These are phyloP conservation scores for Microplitis manilae DNA, from an alignment of 2,888 invertebrate genomes.

Conservation along the genomic window DNA sequence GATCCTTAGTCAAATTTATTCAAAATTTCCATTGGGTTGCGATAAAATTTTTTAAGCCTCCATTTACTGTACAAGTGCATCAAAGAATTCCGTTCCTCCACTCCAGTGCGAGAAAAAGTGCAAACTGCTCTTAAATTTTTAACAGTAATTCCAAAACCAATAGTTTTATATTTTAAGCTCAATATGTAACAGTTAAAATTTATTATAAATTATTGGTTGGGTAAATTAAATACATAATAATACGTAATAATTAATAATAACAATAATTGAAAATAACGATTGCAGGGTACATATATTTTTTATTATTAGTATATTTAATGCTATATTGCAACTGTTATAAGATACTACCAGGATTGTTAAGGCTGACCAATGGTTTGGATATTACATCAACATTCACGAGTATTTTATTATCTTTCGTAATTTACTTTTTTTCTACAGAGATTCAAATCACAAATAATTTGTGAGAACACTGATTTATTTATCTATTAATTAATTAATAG, in stretches of 20 bases:
- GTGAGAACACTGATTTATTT: not conserved
- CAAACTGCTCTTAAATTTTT: too few species aligned
- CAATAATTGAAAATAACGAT: constrained; percentile 25
- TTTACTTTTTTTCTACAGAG: constrained; percentile 29
- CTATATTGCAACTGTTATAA: constrained; percentile 56
- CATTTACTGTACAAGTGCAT: too few species aligned
- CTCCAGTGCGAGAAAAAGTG: too few species aligned
- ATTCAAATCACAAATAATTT: constrained; percentile 35
- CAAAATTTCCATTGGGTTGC: too few species aligned
- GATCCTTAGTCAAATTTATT: too few species aligned
- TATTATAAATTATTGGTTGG: not conserved
- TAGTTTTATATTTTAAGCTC: too few species aligned
- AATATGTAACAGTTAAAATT: not conserved
- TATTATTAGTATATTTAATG: constrained; percentile 49
- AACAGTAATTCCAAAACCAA: too few species aligned
- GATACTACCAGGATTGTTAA: constrained; percentile 52
- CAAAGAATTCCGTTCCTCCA: too few species aligned
- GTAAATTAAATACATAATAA: constrained; percentile 3
- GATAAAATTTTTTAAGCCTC: too few species aligned
- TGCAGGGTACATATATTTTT: constrained; percentile 55
- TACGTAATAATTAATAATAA: not conserved
- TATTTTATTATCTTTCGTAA: constrained; percentile 38
- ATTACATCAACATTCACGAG: constrained; percentile 48
- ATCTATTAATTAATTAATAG: not conserved
- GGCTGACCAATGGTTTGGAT: constrained; percentile 50